Percentiles rank a stretch among this genome's conserved stretches.
Evolutionary conservation across 2,797 vertebrate genomes (phyloP).

Genomic region (Sebastes itinus): DNA sequence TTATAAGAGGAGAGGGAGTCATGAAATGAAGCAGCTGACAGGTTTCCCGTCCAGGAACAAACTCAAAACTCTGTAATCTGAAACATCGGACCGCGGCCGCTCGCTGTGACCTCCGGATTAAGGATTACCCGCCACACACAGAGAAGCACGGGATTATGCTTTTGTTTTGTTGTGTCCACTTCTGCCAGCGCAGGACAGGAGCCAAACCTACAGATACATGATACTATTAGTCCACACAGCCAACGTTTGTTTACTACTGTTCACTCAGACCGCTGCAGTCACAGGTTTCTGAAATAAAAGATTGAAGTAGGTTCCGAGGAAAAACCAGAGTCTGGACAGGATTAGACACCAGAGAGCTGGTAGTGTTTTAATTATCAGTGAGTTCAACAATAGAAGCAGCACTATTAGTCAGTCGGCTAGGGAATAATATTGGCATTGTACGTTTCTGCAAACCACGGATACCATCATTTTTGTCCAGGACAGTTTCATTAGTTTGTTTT

Average conservation of each 20-base stretch:
- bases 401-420: too few species aligned
- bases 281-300: too few species aligned
- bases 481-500: too few species aligned
- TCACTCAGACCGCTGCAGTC: too few species aligned
- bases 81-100: background rate
- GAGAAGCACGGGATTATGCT: slow-evolving; percentile 37
- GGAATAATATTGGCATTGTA: too few species aligned
- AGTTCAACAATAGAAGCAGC: too few species aligned
- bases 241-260: background rate
- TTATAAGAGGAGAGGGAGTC: background rate
- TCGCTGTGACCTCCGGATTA: slow-evolving; percentile 55
- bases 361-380: too few species aligned
- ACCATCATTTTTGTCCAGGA: too few species aligned
- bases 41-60: background rate
- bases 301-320: too few species aligned
- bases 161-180: slow-evolving; percentile 36
- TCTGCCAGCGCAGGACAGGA: background rate
- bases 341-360: too few species aligned
- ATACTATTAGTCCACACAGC: background rate
- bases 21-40: background rate
- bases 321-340: too few species aligned
- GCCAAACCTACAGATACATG: background rate
- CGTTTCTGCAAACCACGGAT: too few species aligned
- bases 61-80: slow-evolving; percentile 7
- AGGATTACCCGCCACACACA: slow-evolving; percentile 55